Evolutionary conservation across 2,113 vertebrate species (phyloP).

Genomic region (Thalassarche chlororhynchos): DNA sequence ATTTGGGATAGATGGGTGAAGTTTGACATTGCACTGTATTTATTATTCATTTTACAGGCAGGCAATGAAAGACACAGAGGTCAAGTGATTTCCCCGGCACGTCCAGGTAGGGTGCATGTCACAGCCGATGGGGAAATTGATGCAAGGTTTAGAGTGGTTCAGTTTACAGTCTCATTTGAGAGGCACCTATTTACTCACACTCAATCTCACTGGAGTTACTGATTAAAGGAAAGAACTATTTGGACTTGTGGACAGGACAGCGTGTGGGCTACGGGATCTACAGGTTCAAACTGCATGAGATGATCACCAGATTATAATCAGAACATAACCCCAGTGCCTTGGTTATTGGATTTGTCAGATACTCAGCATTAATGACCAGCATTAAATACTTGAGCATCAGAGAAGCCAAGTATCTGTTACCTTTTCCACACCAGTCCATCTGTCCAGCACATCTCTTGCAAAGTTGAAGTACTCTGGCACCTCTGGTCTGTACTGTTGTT

Average conservation of each 20-base stretch:
- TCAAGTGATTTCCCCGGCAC: neutral
- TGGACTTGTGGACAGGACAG: neutral
- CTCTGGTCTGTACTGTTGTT: slow-evolving; percentile 63
- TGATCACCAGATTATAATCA: neutral
- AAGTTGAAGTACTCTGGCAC: slow-evolving; percentile 84
- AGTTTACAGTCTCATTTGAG: neutral
- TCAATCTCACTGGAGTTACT: neutral
- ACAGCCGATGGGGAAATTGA: neutral
- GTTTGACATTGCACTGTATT: neutral
- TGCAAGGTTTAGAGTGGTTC: neutral
- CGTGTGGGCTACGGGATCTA: neutral
- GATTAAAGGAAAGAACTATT: neutral
- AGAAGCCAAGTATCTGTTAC: slow-evolving; percentile 40
- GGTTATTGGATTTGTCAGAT: neutral
- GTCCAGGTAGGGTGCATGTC: neutral
- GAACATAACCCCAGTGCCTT: neutral
- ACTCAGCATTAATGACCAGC: neutral
- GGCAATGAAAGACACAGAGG: neutral
- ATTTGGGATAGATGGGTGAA: neutral
- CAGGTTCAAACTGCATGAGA: neutral
- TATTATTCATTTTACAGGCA: neutral
- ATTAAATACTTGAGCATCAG: neutral
- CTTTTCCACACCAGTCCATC: slow-evolving; percentile 81
- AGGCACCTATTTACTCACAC: neutral
- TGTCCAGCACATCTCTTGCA: slow-evolving; percentile 82